Evolutionary conservation across 2,113 vertebrate species (phyloP).

Genomic region (Tragelaphus imberbis): DNA sequence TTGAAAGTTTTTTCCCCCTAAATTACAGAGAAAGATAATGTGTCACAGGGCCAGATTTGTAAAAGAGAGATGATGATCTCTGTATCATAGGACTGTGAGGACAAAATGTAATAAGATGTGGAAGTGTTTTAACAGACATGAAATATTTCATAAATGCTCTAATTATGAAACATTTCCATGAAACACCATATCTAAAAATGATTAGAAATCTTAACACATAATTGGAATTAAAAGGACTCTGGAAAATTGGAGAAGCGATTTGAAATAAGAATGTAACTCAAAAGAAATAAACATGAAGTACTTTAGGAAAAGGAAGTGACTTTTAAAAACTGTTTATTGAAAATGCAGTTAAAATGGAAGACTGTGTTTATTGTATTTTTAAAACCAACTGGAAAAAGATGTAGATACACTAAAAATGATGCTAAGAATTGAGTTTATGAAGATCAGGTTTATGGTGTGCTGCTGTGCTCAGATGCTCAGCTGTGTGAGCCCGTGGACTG

Average conservation of each 20-base stretch:
- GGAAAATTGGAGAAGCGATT: not conserved
- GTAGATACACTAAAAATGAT: not conserved
- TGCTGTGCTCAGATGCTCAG: not conserved
- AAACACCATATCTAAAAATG: not conserved
- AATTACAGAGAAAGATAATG: not conserved
- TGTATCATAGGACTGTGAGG: not conserved
- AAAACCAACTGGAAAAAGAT: not conserved
- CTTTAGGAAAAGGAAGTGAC: not conserved
- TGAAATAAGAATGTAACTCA: not conserved
- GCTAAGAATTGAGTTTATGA: not conserved
- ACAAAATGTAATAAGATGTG: not conserved
- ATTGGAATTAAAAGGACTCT: not conserved
- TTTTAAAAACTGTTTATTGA: not conserved
- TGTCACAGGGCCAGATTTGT: not conserved
- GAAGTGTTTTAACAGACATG: not conserved
- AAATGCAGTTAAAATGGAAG: conserved; percentile 9
- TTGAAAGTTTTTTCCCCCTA: not conserved
- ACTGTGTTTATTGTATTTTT: not conserved
- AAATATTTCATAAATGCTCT: not conserved
- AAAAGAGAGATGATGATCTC: not conserved
- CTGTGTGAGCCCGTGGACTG: not conserved
- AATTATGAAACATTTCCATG: not conserved
- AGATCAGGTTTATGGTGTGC: not conserved
- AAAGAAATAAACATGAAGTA: not conserved
- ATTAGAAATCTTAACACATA: not conserved